These are phyloP conservation scores for Galerucella nymphaeae DNA, from an alignment of 2,888 invertebrate species.

Conservation along the genomic window DNA sequence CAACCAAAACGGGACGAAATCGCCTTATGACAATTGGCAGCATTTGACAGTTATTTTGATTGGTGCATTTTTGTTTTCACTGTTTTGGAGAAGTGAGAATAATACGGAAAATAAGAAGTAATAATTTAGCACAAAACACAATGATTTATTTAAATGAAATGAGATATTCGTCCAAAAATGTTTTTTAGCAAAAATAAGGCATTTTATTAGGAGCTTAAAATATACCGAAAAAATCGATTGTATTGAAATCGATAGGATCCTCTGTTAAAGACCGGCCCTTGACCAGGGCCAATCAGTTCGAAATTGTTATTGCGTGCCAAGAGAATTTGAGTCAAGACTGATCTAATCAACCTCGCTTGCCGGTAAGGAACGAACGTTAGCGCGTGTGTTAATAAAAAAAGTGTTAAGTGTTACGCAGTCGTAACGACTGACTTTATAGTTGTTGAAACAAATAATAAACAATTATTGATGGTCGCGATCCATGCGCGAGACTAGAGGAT, in stretches of 20 bases:
- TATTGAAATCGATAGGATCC: background rate
- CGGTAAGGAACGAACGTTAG: constrained; percentile 43
- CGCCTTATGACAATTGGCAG: too few species aligned
- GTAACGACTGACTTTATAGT: constrained; percentile 56
- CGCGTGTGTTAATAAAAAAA: constrained; percentile 55
- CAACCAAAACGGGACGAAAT: too few species aligned
- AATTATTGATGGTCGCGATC: constrained; percentile 44
- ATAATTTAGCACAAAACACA: too few species aligned
- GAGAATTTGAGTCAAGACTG: constrained; percentile 47
- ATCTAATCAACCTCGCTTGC: constrained; percentile 46
- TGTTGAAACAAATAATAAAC: constrained; percentile 57
- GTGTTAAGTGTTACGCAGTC: constrained; percentile 61
- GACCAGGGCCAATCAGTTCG: constrained; percentile 23
- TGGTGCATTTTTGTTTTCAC: too few species aligned
- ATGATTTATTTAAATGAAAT: too few species aligned
- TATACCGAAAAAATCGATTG: background rate
- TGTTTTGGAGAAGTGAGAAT: too few species aligned
- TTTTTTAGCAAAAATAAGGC: background rate
- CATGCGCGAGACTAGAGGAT: constrained; percentile 29
- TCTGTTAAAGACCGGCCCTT: background rate
- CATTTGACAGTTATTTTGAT: too few species aligned
- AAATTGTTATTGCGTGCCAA: constrained; percentile 38
- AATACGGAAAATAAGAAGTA: too few species aligned
- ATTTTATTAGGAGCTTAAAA: background rate
- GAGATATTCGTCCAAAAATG: too few species aligned